These are phyloP conservation scores for Neocrepidodera transversa DNA, from an alignment of 2,888 invertebrate genomes.

Conservation along the genomic window DNA sequence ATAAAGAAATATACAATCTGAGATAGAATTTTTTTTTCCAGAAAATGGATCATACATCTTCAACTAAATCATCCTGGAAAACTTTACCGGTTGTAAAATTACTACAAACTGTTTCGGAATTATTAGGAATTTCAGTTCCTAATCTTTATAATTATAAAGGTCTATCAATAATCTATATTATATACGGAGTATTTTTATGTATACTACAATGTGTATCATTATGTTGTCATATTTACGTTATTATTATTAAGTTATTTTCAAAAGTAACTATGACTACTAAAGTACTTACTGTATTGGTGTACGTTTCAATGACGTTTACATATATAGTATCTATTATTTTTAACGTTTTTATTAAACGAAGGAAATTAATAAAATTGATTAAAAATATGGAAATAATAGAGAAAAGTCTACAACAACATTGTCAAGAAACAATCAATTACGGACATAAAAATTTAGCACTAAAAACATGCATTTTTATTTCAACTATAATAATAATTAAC, in stretches of 20 bases:
- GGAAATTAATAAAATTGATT: conserved; percentile 15
- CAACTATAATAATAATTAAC: background rate
- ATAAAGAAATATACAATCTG: too few relatives aligned
- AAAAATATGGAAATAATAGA: conserved; percentile 22
- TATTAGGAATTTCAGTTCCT: conserved; percentile 29
- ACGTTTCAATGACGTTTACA: background rate
- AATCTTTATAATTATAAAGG: conserved; percentile 33
- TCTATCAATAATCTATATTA: conserved; percentile 26
- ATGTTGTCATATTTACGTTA: background rate
- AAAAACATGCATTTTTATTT: background rate
- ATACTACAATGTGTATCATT: background rate
- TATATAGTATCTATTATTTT: conserved; percentile 14
- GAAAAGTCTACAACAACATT: conserved; percentile 20
- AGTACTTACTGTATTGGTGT: background rate
- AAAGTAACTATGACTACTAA: background rate
- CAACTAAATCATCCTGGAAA: too few relatives aligned
- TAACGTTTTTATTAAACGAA: conserved; percentile 24
- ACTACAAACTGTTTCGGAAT: conserved; percentile 25
- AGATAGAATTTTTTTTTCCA: too few relatives aligned
- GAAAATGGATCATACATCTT: too few relatives aligned
- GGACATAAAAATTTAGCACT: background rate
- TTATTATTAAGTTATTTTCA: too few relatives aligned
- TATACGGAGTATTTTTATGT: conserved; percentile 25
- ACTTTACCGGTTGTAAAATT: conserved; percentile 24
- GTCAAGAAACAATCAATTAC: conserved; percentile 13